Conservation (phyloP, 2,888 invertebrate genomes). For the Dioctria rufipes region DNA sequence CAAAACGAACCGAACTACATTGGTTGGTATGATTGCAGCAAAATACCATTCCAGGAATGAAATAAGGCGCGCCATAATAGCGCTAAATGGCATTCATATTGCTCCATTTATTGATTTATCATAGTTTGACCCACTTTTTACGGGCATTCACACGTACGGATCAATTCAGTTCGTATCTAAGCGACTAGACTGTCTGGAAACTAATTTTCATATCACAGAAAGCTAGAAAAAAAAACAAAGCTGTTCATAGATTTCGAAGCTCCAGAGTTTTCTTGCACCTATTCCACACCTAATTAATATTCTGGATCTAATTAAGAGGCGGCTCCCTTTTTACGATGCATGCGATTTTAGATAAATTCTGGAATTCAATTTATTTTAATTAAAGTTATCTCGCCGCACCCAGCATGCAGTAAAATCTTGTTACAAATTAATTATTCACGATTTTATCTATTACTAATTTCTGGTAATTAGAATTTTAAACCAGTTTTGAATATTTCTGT, state of each 20-base stretch:
- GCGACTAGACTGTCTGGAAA: neutral
- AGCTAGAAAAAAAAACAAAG: neutral
- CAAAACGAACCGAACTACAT: neutral
- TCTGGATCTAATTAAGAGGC: neutral
- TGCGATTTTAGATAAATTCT: neutral
- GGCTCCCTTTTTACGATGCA: neutral
- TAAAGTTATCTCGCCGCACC: neutral
- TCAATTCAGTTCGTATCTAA: no score
- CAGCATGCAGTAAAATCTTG: neutral
- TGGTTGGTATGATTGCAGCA: constrained; percentile 1
- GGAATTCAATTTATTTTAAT: constrained; percentile 1
- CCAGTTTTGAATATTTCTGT: neutral
- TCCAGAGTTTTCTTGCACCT: constrained; percentile 22
- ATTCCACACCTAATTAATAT: neutral
- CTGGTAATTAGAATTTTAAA: constrained; percentile 13
- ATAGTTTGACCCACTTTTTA: constrained; percentile 9
- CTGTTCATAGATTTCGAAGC: neutral
- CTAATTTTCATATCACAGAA: neutral
- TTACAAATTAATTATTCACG: constrained; percentile 20
- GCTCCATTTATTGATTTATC: constrained; percentile 38
- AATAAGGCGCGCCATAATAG: constrained; percentile 6
- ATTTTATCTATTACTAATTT: constrained; percentile 17
- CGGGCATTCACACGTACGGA: neutral
- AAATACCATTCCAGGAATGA: neutral
- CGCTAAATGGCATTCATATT: neutral